These are phyloP conservation scores for Scortum barcoo DNA, from an alignment of 2,113 vertebrate genomes.

Conservation along the genomic window DNA sequence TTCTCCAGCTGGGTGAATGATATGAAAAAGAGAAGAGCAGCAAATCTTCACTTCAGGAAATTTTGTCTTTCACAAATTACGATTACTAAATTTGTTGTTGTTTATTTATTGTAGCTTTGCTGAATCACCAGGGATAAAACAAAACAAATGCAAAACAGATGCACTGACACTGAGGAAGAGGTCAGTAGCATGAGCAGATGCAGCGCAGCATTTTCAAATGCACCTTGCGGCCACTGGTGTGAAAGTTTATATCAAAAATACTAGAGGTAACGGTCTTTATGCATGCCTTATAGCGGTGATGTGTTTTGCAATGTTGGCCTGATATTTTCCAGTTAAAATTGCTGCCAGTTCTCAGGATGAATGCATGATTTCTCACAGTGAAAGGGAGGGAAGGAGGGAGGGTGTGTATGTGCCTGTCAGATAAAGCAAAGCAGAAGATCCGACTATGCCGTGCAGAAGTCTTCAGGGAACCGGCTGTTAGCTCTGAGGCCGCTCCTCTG, in stretches of 20 bases:
- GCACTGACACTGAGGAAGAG: background rate
- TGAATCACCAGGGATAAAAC: background rate
- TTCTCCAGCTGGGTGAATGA: background rate
- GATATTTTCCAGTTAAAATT: background rate
- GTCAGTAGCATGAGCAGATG: background rate
- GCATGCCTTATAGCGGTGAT: background rate
- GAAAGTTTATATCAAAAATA: background rate
- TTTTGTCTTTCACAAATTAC: background rate
- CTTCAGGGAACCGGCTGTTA: slow-evolving; percentile 5
- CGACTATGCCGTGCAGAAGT: background rate
- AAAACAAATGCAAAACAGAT: background rate
- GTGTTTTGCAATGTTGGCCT: background rate
- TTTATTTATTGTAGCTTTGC: background rate
- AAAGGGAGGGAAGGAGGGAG: background rate
- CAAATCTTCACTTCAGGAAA: background rate
- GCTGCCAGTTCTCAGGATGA: slow-evolving; percentile 2
- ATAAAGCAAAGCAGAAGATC: slow-evolving; percentile 13
- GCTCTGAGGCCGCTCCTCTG: slow-evolving; percentile 22
- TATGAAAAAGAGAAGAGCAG: background rate
- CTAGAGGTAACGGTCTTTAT: background rate
- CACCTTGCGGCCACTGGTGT: background rate
- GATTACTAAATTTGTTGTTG: background rate
- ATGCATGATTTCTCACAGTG: background rate
- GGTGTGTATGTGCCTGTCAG: slow-evolving; percentile 3
- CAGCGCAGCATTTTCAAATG: background rate